Evolutionary conservation across 2,888 invertebrate species (phyloP), one percentile per base, ranked within the genome.

Genomic region (Xiphydria camelus): DNA sequence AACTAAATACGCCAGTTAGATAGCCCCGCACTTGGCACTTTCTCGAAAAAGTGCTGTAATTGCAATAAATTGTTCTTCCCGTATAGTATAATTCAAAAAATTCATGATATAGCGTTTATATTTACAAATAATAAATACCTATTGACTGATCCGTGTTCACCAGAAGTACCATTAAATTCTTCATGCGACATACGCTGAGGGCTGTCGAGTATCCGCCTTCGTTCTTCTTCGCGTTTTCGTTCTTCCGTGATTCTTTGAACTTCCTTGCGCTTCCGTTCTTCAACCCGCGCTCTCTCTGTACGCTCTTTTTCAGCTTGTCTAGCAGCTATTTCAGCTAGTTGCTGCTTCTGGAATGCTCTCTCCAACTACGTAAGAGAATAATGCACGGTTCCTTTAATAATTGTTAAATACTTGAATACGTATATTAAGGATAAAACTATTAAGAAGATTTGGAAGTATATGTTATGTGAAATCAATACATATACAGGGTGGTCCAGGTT

Each of bases 171-270:
- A 42, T 80, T 79, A 14, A 78, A 57, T 34, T 74, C 76, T 37
- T 78, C 78, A 34, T 75, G 73, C 6, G 69, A 66, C 33, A 76
- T 69, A 34, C 57, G 42, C 65, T 63, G 19, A 20, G 68, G 59
- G 70, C 73, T 57, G 19, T 80, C 80, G 37, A 61, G 18, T 33
- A 62, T 47, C 45, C 80, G 76, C 41, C 82, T 75, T 51, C 85
- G 79, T 62, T 87, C 87, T 56, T 91, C 90, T 54, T 91, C 85
- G 10, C 89, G 81, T 40, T 91, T 78, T 52, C 94, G 82, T 67
- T 91, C 88, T 53, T 94, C 90, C 1, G 91, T 85, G 53, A 98
- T 90, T 49, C 95, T 81, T 66, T 92, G 90, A 64, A 96, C 88
- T 79, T 98, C 97, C 41, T 88, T 83, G 51, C 88, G 83, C 69